Base-by-base conservation (phyloP, 2,888 invertebrate species). In the Pristionchus japonicus region DNA sequence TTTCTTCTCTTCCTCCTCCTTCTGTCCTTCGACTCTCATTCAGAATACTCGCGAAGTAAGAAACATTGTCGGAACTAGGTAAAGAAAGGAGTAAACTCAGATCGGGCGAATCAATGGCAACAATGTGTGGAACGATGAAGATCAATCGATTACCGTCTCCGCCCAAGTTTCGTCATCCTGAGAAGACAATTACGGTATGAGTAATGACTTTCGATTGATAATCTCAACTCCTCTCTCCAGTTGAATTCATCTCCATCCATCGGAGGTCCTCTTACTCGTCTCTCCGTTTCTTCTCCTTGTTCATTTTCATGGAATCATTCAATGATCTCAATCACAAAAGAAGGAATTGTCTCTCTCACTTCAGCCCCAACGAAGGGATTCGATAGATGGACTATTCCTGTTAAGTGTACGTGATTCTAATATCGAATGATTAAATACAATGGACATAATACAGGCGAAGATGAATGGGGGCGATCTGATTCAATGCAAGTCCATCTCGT, bases 1-100 rank as follows among this genome's bases (percentile, higher is more conserved):
- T 87, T 3, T 87, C 87, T 74, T 86, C 86, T 23, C 70, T 70
- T 47, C 86, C 86, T 86, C 86, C 86, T 52, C 67, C 86, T 31
- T 86, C 86, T 15, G 86, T 86, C 7, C 86, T 86, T 34, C 20
- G 70, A 70, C 70, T 86, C 4, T 57, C 86, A 4, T 86, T 31
- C 47, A 47, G 52, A 86, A 86, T 86, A 17, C 31, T 70, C 27
- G 86, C 86, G 23, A 86, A 70, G 86, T 86, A 47, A 49, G 67
- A 20, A 9, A n/a, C 2, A 40, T 6, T 37, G 37, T 11, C 27
- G 23, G 17, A 31, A 49, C 31, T 82, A 49, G 17, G 40, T 23
- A n/a, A 23, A 43, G 23, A 2, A 20, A 23, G n/a, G 74, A 37
- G 31, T 43, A 17, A n/a, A 27, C 20, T 9, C 84, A 84, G 84